A percentile compares a stretch with the other conserved stretches of the same genome.
phyloP scores from a whole-genome alignment of 2,888 invertebrate species.

The Apocheima hispidaria region DNA sequence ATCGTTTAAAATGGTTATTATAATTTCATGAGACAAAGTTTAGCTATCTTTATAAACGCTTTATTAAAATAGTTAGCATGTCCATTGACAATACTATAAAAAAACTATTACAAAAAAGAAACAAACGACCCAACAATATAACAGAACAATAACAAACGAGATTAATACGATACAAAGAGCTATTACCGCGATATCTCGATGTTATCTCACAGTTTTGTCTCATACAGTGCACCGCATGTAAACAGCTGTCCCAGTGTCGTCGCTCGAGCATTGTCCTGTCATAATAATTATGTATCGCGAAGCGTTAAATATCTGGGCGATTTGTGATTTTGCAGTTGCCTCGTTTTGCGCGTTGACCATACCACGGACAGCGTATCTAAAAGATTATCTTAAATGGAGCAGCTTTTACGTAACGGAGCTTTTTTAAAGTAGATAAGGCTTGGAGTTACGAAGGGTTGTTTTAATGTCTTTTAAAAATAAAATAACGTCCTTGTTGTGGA shows the following conservation, averaged over 20 bases:
- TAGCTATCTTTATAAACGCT: background rate
- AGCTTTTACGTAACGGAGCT: constrained; percentile 32
- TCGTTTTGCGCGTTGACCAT: constrained; percentile 48
- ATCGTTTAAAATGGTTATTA: background rate
- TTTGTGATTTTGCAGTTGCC: constrained; percentile 48
- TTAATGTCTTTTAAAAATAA: constrained; percentile 21
- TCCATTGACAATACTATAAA: background rate
- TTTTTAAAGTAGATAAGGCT: constrained; percentile 17
- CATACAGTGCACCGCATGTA: constrained; percentile 43
- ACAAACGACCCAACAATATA: constrained; percentile 47
- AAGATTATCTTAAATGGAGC: constrained; percentile 40
- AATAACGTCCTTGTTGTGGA: background rate
- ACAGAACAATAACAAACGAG: constrained; percentile 63
- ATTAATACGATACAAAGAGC: constrained; percentile 63
- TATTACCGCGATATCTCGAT: constrained; percentile 56
- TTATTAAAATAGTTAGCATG: constrained; percentile 12
- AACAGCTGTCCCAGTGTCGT: constrained; percentile 62
- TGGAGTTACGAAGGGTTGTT: constrained; percentile 14
- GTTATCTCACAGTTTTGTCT: constrained; percentile 56
- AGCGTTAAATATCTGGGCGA: constrained; percentile 69
- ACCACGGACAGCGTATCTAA: constrained; percentile 10
- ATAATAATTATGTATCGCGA: constrained; percentile 77
- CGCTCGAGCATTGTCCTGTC: constrained; percentile 75
- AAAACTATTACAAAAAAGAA: constrained; percentile 19
- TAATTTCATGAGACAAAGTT: background rate